Conservation (phyloP, 1,140 invertebrate genomes). For the Brachionus calyciflorus region DNA sequence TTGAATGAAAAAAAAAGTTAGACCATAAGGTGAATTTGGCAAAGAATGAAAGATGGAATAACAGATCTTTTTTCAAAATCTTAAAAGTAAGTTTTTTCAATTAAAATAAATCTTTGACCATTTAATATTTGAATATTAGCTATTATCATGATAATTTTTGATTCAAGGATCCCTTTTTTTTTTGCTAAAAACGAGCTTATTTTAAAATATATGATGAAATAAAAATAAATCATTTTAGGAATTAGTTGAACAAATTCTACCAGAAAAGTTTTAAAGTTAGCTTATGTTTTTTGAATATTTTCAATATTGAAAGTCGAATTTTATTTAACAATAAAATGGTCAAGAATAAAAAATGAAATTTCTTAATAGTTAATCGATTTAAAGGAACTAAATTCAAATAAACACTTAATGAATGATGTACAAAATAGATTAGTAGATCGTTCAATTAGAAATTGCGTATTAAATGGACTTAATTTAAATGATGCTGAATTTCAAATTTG, state of each 20-base stretch:
- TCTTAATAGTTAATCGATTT: too few relatives aligned
- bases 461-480: constrained; percentile 71
- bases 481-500: constrained; percentile 54
- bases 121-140: too few relatives aligned
- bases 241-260: too few relatives aligned
- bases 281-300: constrained; percentile 20
- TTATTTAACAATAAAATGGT: neutral
- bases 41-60: constrained; percentile 55
- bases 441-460: constrained; percentile 73
- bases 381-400: constrained; percentile 63
- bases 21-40: constrained; percentile 55
- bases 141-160: too few relatives aligned
- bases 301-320: neutral
- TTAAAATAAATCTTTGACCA: too few relatives aligned
- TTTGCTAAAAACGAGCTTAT: too few relatives aligned
- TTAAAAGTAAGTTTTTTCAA: too few relatives aligned
- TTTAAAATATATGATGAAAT: too few relatives aligned
- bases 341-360: constrained; percentile 53
- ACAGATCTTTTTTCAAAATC: constrained; percentile 55
- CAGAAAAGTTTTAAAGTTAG: too few relatives aligned
- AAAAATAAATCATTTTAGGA: too few relatives aligned
- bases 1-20: constrained; percentile 51
- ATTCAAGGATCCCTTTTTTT: too few relatives aligned
- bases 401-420: constrained; percentile 65
- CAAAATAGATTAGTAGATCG: constrained; percentile 72